These are phyloP conservation scores for Heterohyrax brucei DNA, from an alignment of 2,797 vertebrate genomes.

Conservation along the genomic window DNA sequence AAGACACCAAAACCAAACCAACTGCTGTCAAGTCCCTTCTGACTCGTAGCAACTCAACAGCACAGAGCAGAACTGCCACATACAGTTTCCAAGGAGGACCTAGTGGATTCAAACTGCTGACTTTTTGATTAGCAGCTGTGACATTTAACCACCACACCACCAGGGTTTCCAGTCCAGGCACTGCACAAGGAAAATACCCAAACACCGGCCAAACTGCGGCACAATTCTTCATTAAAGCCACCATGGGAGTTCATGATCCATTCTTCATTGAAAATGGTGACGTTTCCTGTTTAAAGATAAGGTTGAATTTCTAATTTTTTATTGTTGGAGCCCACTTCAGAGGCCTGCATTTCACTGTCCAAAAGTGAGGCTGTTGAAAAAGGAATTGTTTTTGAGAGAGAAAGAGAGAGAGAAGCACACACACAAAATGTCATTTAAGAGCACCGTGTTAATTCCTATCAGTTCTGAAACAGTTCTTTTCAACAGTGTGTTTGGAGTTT, in stretches of 20 bases:
- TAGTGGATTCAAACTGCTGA: too few relatives aligned
- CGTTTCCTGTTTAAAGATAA: neutral
- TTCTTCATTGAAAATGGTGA: neutral
- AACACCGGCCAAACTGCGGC: conserved; percentile 13
- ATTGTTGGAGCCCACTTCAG: neutral
- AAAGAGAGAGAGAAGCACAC: neutral
- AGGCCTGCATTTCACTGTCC: neutral
- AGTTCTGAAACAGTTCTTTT: neutral
- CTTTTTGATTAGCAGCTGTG: too few relatives aligned
- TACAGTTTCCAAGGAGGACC: too few relatives aligned
- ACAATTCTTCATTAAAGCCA: conserved; percentile 6
- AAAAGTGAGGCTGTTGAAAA: neutral
- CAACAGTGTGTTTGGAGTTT: neutral
- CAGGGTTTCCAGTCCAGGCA: too few relatives aligned
- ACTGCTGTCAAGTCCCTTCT: too few relatives aligned
- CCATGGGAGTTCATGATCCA: neutral
- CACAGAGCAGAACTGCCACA: too few relatives aligned
- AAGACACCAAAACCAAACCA: neutral
- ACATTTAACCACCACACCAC: too few relatives aligned
- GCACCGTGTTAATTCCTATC: neutral
- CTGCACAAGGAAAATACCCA: conserved; percentile 44
- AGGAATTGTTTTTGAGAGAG: neutral
- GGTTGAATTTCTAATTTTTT: conserved; percentile 32
- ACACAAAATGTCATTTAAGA: conserved; percentile 29
- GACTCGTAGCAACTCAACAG: too few relatives aligned